phyloP scores from a whole-genome alignment of 2,888 invertebrate genomes.

The Himalopsyche tibetana region DNA sequence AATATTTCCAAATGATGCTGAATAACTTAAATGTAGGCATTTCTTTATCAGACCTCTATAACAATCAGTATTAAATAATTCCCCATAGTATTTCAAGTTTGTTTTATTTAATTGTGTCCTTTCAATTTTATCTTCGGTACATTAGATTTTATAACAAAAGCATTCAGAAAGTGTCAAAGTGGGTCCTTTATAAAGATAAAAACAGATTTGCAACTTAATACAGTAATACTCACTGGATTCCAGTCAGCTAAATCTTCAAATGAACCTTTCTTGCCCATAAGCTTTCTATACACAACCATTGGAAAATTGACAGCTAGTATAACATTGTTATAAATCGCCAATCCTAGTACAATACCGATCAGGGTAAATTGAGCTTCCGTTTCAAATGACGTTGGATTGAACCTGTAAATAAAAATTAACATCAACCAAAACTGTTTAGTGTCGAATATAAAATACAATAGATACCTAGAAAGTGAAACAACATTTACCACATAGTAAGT shows the following conservation, averaged over 20 bases:
- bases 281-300: constrained; percentile 95
- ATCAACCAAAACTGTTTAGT: neutral
- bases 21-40: too few relatives aligned
- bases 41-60: too few relatives aligned
- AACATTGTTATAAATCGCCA: constrained; percentile 97
- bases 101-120: too few relatives aligned
- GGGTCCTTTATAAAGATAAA: too few relatives aligned
- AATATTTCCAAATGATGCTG: too few relatives aligned
- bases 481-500: constrained; percentile 80
- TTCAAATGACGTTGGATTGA: constrained; percentile 95
- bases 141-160: too few relatives aligned
- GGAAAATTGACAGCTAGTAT: constrained; percentile 96
- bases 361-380: constrained; percentile 95
- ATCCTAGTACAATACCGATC: constrained; percentile 94
- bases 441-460: too few relatives aligned
- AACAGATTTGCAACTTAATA: neutral
- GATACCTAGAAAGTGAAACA: neutral
- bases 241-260: constrained; percentile 92
- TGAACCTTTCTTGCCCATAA: constrained; percentile 92
- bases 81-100: too few relatives aligned
- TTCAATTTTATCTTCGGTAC: too few relatives aligned
- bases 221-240: constrained; percentile 83
- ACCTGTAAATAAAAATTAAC: constrained; percentile 80
- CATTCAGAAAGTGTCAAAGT: too few relatives aligned
- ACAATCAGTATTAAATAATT: too few relatives aligned